phyloP scores from a whole-genome alignment of 2,888 invertebrate species.

The Melieria picta region DNA sequence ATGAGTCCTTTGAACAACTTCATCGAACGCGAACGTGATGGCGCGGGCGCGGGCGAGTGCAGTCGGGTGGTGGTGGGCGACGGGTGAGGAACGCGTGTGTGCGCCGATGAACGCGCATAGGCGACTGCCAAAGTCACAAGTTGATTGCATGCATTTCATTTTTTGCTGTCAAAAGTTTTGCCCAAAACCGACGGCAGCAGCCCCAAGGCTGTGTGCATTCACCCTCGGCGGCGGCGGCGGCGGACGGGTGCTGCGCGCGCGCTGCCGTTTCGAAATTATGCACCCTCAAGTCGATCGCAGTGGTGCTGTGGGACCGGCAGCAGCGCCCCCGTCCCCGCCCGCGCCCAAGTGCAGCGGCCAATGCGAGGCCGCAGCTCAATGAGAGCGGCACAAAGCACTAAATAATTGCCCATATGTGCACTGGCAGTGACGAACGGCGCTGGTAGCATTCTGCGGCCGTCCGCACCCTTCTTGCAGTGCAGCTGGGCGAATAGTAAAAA shows the following conservation, averaged over 20 bases:
- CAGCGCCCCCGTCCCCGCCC: not conserved
- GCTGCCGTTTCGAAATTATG: constrained; percentile 2
- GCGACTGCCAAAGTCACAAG: constrained; percentile 15
- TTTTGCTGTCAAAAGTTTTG: constrained; percentile 21
- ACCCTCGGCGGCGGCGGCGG: not conserved
- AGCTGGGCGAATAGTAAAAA: constrained; percentile 13
- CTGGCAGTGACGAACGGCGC: constrained; percentile 1
- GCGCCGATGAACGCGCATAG: too few species aligned
- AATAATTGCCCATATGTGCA: constrained; percentile 41
- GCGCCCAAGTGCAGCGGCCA: not conserved
- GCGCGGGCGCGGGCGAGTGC: too few species aligned
- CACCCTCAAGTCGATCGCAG: constrained; percentile 32
- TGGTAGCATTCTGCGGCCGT: constrained; percentile 14
- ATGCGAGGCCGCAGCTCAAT: constrained; percentile 17
- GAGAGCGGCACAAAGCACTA: constrained; percentile 26
- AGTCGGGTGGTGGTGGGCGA: too few species aligned
- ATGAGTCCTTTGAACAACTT: too few species aligned
- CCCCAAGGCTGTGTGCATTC: not conserved
- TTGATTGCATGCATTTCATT: constrained; percentile 38
- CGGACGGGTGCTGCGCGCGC: constrained; percentile 4
- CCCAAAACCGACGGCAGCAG: not conserved
- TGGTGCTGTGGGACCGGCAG: constrained; percentile 10
- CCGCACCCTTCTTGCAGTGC: not conserved
- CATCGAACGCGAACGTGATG: too few species aligned
- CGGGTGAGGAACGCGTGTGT: too few species aligned